Evolutionary conservation across 2,888 invertebrate species (phyloP).

Genomic region (Sminthurinus aureus): DNA sequence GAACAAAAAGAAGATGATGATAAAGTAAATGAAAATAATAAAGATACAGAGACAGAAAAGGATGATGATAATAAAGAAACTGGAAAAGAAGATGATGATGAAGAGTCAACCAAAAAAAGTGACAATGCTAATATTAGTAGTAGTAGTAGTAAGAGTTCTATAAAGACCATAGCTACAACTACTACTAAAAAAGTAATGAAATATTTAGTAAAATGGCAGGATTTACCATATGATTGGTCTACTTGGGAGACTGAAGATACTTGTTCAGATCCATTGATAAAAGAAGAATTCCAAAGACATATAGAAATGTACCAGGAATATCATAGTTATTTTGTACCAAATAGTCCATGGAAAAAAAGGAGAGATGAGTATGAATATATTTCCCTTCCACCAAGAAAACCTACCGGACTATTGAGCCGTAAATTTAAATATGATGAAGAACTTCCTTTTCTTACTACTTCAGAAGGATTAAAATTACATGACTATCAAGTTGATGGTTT

Average conservation of each 20-base stretch:
- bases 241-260: constrained; percentile 95
- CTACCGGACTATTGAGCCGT: constrained; percentile 86
- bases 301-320: constrained; percentile 92
- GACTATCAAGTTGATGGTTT: constrained; percentile 98
- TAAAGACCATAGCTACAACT: no score
- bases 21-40: not conserved
- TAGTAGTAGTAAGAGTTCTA: no score
- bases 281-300: constrained; percentile 83
- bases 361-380: constrained; percentile 71
- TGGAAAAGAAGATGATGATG: no score
- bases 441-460: constrained; percentile 76
- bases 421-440: constrained; percentile 81
- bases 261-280: constrained; percentile 69
- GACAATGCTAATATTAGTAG: no score
- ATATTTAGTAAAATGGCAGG: constrained; percentile 97
- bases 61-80: no score
- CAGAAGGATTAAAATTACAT: constrained; percentile 87
- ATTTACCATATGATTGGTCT: constrained; percentile 93
- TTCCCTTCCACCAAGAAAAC: constrained; percentile 87
- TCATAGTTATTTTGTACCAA: constrained; percentile 63
- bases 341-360: constrained; percentile 58
- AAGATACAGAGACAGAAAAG: not conserved
- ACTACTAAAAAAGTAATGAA: constrained; percentile 64
- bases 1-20: not conserved
- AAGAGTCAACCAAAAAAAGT: no score